Evolutionary conservation across 2,888 invertebrate genomes (phyloP), one percentile per base, ranked within the genome.

Genomic region (Chrysomela aeneicollis): DNA sequence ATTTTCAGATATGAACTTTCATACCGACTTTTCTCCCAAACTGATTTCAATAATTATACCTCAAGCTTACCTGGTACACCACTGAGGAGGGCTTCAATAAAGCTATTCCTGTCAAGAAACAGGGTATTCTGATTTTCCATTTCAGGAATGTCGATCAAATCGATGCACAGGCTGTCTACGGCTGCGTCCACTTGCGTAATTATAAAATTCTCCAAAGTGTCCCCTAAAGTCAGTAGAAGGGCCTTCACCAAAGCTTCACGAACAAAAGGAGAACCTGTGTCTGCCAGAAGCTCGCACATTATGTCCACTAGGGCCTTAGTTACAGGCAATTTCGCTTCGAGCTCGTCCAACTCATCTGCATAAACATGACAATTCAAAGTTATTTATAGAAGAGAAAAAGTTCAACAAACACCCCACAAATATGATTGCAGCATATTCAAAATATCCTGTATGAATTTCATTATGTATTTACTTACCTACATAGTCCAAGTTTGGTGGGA

Each of bases 341-440:
- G 80, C 59, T 85, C 86, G 22, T 86, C 86, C 19, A 84, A 71
- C 75, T 86, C 86, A 73, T 86, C 86, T 85, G 69, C n/a, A n/a
- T 55, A 77, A 80, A 64, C 37, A 53, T 47, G 61, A 53, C 15
- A 35, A 9, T 21, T 8, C 10, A 35, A n/a, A 53, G 5, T 53
- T 9, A n/a, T 30, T 26, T 1, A 53, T 42, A n/a, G 42, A 9
- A 3, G n/a, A 15, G 42, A n/a, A n/a, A n/a, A n/a, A n/a, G n/a
- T n/a, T n/a, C n/a, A n/a, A n/a, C n/a, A n/a, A n/a, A n/a, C n/a
- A n/a, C n/a, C n/a, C n/a, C n/a, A n/a, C n/a, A n/a, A n/a, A n/a
- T n/a, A n/a, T n/a, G n/a, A n/a, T n/a, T n/a, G n/a, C n/a, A n/a
- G n/a, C n/a, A n/a, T n/a, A n/a, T n/a, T n/a, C n/a, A n/a, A n/a